These are phyloP conservation scores for Squalus acanthias DNA, from an alignment of 2,797 vertebrate genomes.

Conservation along the genomic window DNA sequence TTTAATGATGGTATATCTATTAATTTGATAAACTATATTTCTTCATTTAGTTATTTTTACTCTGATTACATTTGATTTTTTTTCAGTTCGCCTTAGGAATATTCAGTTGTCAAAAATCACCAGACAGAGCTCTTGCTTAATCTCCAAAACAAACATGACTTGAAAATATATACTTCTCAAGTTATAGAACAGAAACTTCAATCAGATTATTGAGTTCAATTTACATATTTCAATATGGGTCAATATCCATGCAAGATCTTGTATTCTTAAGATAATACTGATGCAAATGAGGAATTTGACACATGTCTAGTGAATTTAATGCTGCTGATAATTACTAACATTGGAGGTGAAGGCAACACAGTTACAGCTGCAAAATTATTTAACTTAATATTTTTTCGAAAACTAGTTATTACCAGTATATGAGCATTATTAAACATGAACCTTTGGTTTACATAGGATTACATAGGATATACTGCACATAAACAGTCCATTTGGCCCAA, in stretches of 20 bases:
- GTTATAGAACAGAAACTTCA: not conserved
- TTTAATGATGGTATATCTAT: not conserved
- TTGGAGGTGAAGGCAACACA: not conserved
- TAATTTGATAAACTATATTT: not conserved
- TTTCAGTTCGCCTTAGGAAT: not conserved
- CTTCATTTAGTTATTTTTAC: not conserved
- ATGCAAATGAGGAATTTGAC: not conserved
- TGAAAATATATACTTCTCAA: not conserved
- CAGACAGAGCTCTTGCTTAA: not conserved
- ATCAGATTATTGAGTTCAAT: not conserved
- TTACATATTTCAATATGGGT: not conserved
- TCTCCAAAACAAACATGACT: not conserved
- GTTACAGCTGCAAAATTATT: too few relatives aligned
- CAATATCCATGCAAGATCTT: not conserved
- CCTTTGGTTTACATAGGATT: not conserved
- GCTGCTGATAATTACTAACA: not conserved
- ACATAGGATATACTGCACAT: not conserved
- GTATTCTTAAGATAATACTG: not conserved
- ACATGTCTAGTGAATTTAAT: not conserved
- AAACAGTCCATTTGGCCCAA: not conserved
- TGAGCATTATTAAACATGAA: not conserved
- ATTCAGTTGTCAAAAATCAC: not conserved
- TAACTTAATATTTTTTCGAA: not conserved
- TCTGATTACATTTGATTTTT: not conserved
- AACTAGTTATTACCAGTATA: not conserved